Conservation (phyloP, 1,140 invertebrate genomes). For the Brachionus manjavacas region DNA sequence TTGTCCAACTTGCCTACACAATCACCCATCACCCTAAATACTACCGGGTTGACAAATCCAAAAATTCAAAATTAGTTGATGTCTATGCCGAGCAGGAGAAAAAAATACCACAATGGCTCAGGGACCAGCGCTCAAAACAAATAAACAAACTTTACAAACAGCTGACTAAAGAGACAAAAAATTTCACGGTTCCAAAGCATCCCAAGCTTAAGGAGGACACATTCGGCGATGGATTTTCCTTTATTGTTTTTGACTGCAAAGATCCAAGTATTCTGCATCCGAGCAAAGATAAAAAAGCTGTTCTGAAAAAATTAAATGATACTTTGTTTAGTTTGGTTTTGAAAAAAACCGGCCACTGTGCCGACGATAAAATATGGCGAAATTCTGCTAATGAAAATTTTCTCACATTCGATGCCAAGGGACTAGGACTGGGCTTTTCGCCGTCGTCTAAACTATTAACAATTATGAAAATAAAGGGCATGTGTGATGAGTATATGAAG, state of each 20-base stretch:
- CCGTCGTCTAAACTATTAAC: not conserved
- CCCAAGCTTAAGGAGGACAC: not conserved
- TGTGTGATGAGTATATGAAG: slow-evolving; percentile 38
- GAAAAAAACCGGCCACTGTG: slow-evolving; percentile 7
- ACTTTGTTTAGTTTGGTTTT: not conserved
- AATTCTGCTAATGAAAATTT: not conserved
- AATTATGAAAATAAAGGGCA: slow-evolving; percentile 26
- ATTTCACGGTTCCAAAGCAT: not conserved
- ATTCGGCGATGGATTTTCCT: slow-evolving; percentile 31
- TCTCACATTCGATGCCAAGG: slow-evolving; percentile 19
- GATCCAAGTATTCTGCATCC: not conserved
- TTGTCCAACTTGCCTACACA: not conserved
- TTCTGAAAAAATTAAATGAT: not conserved
- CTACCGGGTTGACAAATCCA: not conserved
- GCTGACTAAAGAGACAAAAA: not conserved
- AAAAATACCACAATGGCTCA: slow-evolving; percentile 22
- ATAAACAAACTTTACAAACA: not conserved
- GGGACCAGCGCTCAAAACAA: not conserved
- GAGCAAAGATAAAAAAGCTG: not conserved
- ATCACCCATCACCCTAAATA: slow-evolving; percentile 34
- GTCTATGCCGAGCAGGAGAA: not conserved
- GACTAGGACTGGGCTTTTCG: slow-evolving; percentile 8
- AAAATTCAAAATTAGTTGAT: slow-evolving; percentile 15
- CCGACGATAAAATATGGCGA: not conserved
- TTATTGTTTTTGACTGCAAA: slow-evolving; percentile 27